Percentiles rank a stretch among this genome's conserved stretches.
These are phyloP conservation scores for Chrysaora quinquecirrha DNA, from an alignment of 30 jellyfish, hydroid and myxozoan species.

Conservation along the genomic window DNA sequence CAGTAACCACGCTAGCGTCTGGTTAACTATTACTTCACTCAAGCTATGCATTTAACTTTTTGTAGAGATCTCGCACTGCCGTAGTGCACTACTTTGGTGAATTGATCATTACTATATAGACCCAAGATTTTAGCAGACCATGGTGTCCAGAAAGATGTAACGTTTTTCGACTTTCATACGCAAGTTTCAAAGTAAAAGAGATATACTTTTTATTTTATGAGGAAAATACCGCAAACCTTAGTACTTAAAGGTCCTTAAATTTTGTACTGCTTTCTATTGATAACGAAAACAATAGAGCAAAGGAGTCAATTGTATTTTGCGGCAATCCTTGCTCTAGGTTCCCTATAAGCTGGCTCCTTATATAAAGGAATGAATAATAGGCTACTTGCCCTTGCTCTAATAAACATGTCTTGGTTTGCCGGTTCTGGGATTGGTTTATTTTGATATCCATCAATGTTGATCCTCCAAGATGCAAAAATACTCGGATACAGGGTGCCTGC, in stretches of 20 bases:
- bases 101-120: not conserved
- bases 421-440: slow-evolving; percentile 17
- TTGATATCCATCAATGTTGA: slow-evolving; percentile 19
- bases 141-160: not conserved
- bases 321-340: not conserved
- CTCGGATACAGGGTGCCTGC: slow-evolving; percentile 28
- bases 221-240: not conserved
- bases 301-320: not conserved
- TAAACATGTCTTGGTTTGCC: slow-evolving; percentile 18
- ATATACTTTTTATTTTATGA: not conserved
- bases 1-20: not conserved
- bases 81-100: not conserved
- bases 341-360: not conserved
- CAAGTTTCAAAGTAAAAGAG: no score
- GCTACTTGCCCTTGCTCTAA: slow-evolving; percentile 14
- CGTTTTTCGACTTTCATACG: not conserved
- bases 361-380: not conserved
- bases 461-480: slow-evolving; percentile 6
- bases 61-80: not conserved
- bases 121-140: not conserved
- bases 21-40: slow-evolving; percentile 1
- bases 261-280: not conserved
- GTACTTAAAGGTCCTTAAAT: not conserved
- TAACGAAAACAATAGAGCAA: not conserved
- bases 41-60: not conserved